These are phyloP conservation scores for Agriopis leucophaearia DNA, from an alignment of 2,888 invertebrate species.

Conservation along the genomic window DNA sequence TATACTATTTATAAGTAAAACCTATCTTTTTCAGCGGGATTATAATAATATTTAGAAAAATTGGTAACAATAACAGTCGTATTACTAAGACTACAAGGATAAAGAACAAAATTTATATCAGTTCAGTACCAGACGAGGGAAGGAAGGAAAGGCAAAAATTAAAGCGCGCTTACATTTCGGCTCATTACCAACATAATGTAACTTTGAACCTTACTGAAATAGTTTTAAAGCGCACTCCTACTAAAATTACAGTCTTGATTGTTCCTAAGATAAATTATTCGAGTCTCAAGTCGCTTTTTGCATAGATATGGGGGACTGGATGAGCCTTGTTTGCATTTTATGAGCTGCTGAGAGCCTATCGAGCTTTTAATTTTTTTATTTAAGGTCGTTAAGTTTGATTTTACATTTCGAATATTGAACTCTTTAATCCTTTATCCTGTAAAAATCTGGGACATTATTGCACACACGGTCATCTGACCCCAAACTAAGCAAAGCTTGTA, in stretches of 20 bases:
- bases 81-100: neutral
- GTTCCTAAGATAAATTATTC: slow-evolving; percentile 81
- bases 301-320: slow-evolving; percentile 50
- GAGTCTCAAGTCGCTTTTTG: slow-evolving; percentile 63
- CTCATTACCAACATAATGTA: slow-evolving; percentile 41
- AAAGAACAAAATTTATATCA: too few relatives aligned
- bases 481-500: too few relatives aligned
- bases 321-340: slow-evolving; percentile 38
- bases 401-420: neutral
- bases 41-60: neutral
- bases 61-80: neutral
- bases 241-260: slow-evolving; percentile 81
- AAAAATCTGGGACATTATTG: neutral
- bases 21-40: neutral
- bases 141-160: too few relatives aligned
- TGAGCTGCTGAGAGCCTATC: slow-evolving; percentile 26
- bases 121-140: neutral
- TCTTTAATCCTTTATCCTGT: neutral
- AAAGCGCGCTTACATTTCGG: neutral
- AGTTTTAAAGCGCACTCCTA: slow-evolving; percentile 71
- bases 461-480: too few relatives aligned
- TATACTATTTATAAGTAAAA: neutral
- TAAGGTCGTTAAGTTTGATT: neutral
- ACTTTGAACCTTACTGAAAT: slow-evolving; percentile 63
- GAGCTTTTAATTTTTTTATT: slow-evolving; percentile 10